Percentiles rank a stretch among this genome's conserved stretches.
These are phyloP conservation scores for Alauda arvensis DNA, from an alignment of 2,797 vertebrate species.

Conservation along the genomic window DNA sequence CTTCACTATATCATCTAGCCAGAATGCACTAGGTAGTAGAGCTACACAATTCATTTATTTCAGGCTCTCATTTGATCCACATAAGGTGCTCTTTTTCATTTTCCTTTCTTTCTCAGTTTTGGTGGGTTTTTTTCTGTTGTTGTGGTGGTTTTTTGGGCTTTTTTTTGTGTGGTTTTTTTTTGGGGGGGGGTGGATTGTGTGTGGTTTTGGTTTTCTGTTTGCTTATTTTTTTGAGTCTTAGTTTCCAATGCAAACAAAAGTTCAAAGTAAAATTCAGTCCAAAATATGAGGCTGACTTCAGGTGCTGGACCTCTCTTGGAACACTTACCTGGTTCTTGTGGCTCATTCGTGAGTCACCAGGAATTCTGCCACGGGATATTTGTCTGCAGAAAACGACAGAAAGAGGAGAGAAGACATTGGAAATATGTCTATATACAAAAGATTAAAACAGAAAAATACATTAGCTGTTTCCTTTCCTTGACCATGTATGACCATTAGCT, in stretches of 20 bases:
- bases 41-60: not conserved
- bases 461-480: not conserved
- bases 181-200: too few species aligned
- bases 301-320: not conserved
- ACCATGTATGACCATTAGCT: not conserved
- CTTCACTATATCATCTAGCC: not conserved
- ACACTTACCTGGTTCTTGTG: not conserved
- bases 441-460: not conserved
- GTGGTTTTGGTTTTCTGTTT: not conserved
- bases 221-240: not conserved
- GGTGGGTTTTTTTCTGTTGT: too few species aligned
- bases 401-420: not conserved
- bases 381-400: not conserved
- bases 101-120: not conserved
- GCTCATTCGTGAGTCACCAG: not conserved
- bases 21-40: not conserved
- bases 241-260: not conserved
- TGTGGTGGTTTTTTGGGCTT: not conserved
- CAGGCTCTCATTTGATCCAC: not conserved
- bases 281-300: not conserved
- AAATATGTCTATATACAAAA: not conserved
- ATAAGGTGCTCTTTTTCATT: not conserved
- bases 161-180: not conserved
- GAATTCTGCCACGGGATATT: not conserved
- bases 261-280: not conserved